Percentiles rank a stretch among this genome's conserved stretches.
Evolutionary conservation across 2,888 invertebrate genomes (phyloP).

Genomic region (Nomada goodeniana): DNA sequence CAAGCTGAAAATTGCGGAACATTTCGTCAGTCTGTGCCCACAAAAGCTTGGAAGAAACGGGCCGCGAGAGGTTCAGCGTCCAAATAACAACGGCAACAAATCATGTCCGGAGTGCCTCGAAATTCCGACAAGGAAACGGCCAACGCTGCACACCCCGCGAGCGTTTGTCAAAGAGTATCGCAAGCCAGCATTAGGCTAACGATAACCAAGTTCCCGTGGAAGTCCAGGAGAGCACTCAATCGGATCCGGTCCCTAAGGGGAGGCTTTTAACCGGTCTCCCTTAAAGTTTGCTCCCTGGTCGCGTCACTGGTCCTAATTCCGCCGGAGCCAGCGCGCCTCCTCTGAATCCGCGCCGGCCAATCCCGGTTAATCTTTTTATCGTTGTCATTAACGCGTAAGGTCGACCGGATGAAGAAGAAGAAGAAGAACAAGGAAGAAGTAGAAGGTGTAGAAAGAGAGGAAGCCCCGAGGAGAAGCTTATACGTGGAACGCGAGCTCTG

Average conservation of each 20-base stretch:
- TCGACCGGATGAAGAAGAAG: conserved; percentile 18
- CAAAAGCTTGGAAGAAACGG: no score
- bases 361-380: conserved; percentile 77
- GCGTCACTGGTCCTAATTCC: conserved; percentile 60
- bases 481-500: conserved; percentile 67
- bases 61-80: no score
- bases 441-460: conserved; percentile 15
- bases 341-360: conserved; percentile 66
- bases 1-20: no score
- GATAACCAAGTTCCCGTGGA: conserved; percentile 45
- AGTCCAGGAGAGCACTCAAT: conserved; percentile 26
- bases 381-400: conserved; percentile 72
- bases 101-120: no score
- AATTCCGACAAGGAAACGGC: background rate
- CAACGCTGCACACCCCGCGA: no score
- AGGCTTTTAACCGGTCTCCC: conserved; percentile 43
- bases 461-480: conserved; percentile 49
- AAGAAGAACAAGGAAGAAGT: conserved; percentile 2
- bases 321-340: conserved; percentile 39
- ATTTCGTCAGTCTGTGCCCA: no score
- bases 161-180: conserved; percentile 20
- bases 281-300: conserved; percentile 35
- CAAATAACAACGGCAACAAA: no score
- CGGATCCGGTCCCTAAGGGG: conserved; percentile 5
- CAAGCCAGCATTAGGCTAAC: conserved; percentile 30